Evolutionary conservation across 2,888 invertebrate species (phyloP), one percentile per base, ranked within the genome.

Genomic region (Amphipoea oculea): DNA sequence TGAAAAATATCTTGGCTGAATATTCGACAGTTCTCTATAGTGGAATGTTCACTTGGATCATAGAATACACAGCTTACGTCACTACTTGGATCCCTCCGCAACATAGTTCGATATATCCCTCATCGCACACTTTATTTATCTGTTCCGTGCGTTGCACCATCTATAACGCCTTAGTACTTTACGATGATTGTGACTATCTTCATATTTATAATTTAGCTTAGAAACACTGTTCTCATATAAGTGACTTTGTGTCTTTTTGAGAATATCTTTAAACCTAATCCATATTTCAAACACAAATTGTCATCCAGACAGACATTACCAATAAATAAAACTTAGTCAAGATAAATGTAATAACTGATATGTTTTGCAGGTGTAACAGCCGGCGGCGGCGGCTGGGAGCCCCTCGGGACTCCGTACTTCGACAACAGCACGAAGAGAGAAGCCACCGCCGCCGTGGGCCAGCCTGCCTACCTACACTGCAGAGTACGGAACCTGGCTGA

Each of bases 381-480:
- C 86, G 96, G 96, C 93, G 97, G 97, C 96, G 96, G 96, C 89
- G 96, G 97, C 93, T 97, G 96, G 95, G 98, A 98, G 94, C 98
- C 98, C 78, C 98, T 98, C 93, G 98, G 98, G 87, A 98, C 98
- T 95, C 99, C 99, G 74, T 99, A 98, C 97, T 99, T 99, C 97
- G 99, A 99, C 97, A 99, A 99, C 96, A 98, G 98, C 91, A 98
- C 98, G 89, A 98, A 98, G 94, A 97, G 98, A 86, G 98, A 99
- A 94, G 98, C 98, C 93, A 98, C 98, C 91, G 98, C 98, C 89
- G 98, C 98, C 88, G 98, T 99, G 88, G 99, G 99, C 79, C 98
- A 99, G 96, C 98, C 98, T 77, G 98, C 99, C 80, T 98, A 98
- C 94, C 97, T 99, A 77, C 98, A 98, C 95, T 99, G 99, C 96